phyloP scores from a whole-genome alignment of 2,113 vertebrate genomes.

The Microtus richardsoni region DNA sequence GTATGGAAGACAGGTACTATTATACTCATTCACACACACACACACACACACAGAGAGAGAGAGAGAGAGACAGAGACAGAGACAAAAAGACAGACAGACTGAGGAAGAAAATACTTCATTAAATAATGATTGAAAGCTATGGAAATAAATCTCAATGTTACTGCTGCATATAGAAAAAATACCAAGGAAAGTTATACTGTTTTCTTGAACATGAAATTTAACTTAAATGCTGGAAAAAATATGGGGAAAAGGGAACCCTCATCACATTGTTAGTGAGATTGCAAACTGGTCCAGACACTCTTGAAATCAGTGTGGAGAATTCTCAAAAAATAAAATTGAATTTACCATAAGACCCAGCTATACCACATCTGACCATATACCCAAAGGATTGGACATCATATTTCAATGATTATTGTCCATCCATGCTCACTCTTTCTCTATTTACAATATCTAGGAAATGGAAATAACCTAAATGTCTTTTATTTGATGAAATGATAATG shows the following conservation, averaged over 20 bases:
- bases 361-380: not conserved
- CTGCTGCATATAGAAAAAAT: not conserved
- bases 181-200: not conserved
- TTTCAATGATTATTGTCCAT: not conserved
- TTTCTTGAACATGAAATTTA: not conserved
- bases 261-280: not conserved
- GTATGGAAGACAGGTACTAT: not conserved
- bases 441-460: not conserved
- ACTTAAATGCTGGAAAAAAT: not conserved
- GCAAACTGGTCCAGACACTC: not conserved
- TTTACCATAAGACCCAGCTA: not conserved
- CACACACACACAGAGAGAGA: not conserved
- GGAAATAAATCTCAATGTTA: conserved; percentile 28
- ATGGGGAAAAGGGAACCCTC: not conserved
- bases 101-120: conserved; percentile 3
- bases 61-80: not conserved
- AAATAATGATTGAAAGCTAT: not conserved
- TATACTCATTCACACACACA: too few species aligned
- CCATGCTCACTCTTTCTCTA: not conserved
- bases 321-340: not conserved
- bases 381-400: not conserved
- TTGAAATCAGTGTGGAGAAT: not conserved
- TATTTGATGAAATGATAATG: not conserved
- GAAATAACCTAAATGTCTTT: not conserved
- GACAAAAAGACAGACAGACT: not conserved